These are phyloP conservation scores for Argyrosomus regius DNA, from an alignment of 2,797 vertebrate species.

Conservation along the genomic window DNA sequence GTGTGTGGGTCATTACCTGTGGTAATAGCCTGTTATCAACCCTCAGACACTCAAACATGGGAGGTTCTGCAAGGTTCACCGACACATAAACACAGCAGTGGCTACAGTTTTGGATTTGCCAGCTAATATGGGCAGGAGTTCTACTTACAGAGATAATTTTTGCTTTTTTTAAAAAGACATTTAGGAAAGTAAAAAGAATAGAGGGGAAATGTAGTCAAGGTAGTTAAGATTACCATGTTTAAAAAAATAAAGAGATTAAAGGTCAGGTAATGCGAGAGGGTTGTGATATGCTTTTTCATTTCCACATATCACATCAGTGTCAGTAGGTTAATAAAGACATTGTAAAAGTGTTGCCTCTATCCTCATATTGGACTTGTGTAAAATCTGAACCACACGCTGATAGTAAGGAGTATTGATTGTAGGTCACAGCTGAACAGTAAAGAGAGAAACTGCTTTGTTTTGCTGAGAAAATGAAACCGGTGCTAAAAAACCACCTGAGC, in stretches of 20 bases:
- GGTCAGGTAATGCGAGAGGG: background rate
- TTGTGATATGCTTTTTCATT: conserved; percentile 3
- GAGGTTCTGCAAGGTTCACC: conserved; percentile 69
- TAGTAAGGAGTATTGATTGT: conserved; percentile 33
- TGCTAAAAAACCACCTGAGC: conserved; percentile 43
- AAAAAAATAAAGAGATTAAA: background rate
- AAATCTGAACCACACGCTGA: conserved; percentile 22
- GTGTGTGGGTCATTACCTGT: conserved; percentile 81
- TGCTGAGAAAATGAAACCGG: conserved; percentile 13
- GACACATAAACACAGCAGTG: conserved; percentile 63
- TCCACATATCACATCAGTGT: background rate
- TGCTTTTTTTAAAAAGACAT: background rate
- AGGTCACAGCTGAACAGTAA: conserved; percentile 32
- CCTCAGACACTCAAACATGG: conserved; percentile 70
- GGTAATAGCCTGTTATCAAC: conserved; percentile 80
- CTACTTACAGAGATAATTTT: conserved; percentile 10
- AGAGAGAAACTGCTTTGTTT: conserved; percentile 35
- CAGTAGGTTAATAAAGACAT: conserved; percentile 23
- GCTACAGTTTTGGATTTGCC: conserved; percentile 32
- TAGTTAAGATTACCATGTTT: background rate
- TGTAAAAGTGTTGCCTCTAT: conserved; percentile 9
- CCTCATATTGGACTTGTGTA: conserved; percentile 27
- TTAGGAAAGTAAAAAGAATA: conserved; percentile 15
- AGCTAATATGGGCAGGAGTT: conserved; percentile 24
- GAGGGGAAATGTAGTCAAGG: conserved; percentile 1